These are phyloP conservation scores for Vanessa atalanta DNA, from an alignment of 1,140 invertebrate genomes.

Conservation along the genomic window DNA sequence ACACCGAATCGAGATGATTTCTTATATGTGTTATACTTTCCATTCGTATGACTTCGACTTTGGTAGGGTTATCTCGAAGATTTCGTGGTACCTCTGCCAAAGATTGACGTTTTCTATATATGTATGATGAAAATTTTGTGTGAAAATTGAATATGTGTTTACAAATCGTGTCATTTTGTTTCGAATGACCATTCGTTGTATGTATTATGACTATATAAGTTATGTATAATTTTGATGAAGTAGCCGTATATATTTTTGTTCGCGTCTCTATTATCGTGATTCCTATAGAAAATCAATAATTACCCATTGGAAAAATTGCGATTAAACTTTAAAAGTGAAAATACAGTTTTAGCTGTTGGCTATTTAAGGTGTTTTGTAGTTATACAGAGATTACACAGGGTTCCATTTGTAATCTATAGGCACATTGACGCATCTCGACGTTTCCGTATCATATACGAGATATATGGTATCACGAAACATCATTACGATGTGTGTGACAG, in stretches of 20 bases:
- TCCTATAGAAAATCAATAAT: constrained; percentile 25
- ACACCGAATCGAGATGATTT: too few species aligned
- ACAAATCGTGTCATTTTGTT: neutral
- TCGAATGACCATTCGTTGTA: neutral
- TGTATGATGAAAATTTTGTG: neutral
- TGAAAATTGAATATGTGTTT: constrained; percentile 6
- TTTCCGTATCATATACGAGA: constrained; percentile 66
- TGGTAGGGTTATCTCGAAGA: neutral
- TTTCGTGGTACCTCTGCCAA: neutral
- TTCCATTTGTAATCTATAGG: constrained; percentile 16
- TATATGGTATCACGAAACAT: constrained; percentile 66
- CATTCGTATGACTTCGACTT: neutral
- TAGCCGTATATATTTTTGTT: neutral
- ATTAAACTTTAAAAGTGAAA: constrained; percentile 22
- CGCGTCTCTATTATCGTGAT: constrained; percentile 35
- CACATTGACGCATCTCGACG: constrained; percentile 40
- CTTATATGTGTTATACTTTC: neutral
- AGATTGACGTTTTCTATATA: neutral
- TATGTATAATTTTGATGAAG: neutral
- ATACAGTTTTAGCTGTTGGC: constrained; percentile 68
- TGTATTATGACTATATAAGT: neutral
- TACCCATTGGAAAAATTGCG: constrained; percentile 30
- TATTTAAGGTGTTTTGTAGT: constrained; percentile 66
- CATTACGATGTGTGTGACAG: constrained; percentile 42
- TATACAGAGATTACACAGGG: constrained; percentile 40